A percentile compares a stretch with the other conserved stretches of the same genome.
These are phyloP conservation scores for Anthoscopus minutus DNA, from an alignment of 2,113 vertebrate species.

Conservation along the genomic window DNA sequence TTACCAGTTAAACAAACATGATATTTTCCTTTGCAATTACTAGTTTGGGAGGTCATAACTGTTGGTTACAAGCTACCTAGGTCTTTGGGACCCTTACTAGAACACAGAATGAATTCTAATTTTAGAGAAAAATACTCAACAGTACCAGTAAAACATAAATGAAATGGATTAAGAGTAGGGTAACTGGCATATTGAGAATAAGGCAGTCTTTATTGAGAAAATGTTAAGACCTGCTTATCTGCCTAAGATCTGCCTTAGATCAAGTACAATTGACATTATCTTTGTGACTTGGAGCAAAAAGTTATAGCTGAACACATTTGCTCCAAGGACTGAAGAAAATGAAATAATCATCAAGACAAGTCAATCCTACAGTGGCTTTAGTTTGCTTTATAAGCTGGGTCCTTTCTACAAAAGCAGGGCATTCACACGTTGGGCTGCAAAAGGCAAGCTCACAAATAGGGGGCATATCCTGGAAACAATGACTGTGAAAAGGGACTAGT, in stretches of 20 bases:
- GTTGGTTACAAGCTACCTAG: neutral
- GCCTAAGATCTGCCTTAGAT: neutral
- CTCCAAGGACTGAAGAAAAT: neutral
- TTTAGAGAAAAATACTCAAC: neutral
- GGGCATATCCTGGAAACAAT: neutral
- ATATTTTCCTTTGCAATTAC: neutral
- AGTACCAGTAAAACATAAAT: fast-evolving
- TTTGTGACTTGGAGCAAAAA: neutral
- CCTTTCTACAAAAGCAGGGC: neutral
- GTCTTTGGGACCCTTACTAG: neutral
- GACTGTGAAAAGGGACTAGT: neutral
- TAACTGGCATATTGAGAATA: neutral
- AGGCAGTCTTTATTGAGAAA: neutral
- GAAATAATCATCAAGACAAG: neutral
- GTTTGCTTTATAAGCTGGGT: neutral
- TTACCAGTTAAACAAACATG: neutral
- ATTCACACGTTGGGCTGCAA: neutral
- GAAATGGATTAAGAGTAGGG: neutral
- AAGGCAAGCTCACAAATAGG: neutral
- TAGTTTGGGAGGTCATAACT: neutral
- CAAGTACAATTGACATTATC: fast-evolving
- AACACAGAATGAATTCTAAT: neutral
- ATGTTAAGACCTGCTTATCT: neutral
- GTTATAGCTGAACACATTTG: neutral
- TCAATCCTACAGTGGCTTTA: neutral